These are phyloP conservation scores for Phoebastria nigripes DNA, from an alignment of 2,797 vertebrate genomes.

Conservation along the genomic window DNA sequence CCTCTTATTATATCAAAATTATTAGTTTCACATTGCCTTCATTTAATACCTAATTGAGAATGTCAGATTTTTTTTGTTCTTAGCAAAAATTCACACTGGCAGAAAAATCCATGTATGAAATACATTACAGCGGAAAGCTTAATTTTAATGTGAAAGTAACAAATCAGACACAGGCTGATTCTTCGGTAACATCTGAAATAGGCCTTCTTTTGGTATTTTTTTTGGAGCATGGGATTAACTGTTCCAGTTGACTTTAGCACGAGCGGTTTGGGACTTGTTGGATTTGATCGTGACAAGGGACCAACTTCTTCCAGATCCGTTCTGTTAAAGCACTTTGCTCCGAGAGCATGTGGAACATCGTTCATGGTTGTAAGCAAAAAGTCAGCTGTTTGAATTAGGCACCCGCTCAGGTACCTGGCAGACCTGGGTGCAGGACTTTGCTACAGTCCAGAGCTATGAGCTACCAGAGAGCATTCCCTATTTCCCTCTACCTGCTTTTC, in stretches of 20 bases:
- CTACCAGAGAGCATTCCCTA: neutral
- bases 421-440: neutral
- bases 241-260: neutral
- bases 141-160: neutral
- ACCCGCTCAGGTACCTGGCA: fast-evolving
- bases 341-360: fast-evolving
- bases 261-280: fast-evolving
- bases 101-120: neutral
- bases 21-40: neutral
- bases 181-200: neutral
- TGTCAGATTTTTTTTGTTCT: neutral
- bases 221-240: neutral
- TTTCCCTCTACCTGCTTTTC: neutral
- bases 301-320: neutral
- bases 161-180: neutral
- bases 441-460: neutral
- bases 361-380: fast-evolving
- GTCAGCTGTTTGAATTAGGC: neutral
- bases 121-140: neutral
- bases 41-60: neutral
- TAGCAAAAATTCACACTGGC: neutral
- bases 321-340: neutral
- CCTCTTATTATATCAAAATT: neutral
- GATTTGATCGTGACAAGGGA: neutral
- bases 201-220: neutral